These are phyloP conservation scores for Xanthia icteritia DNA, from an alignment of 2,888 invertebrate species.

Conservation along the genomic window DNA sequence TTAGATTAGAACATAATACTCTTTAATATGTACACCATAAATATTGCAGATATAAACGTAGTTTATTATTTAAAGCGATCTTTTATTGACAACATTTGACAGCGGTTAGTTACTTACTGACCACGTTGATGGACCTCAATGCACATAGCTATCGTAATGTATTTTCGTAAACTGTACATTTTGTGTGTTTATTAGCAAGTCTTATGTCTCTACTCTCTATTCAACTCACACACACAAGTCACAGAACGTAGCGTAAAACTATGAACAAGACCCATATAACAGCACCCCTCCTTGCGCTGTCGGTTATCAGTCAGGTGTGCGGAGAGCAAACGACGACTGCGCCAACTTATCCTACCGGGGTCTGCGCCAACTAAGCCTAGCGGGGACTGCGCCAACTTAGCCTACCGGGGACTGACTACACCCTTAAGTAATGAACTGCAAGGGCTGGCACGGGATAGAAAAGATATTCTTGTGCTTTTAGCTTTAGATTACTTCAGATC, in stretches of 20 bases:
- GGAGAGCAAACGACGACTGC: constrained; percentile 31
- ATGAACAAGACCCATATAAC: background rate
- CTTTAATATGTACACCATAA: no score
- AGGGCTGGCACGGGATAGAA: constrained; percentile 40
- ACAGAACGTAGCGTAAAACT: background rate
- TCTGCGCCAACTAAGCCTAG: constrained; percentile 48
- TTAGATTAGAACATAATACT: no score
- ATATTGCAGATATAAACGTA: no score
- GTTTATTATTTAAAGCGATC: no score
- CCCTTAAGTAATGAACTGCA: constrained; percentile 57
- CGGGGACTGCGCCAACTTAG: constrained; percentile 42
- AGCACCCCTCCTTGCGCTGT: constrained; percentile 16
- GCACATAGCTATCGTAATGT: background rate
- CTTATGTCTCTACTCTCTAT: background rate
- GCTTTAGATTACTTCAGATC: background rate
- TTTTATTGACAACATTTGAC: no score
- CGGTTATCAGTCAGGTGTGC: constrained; percentile 42
- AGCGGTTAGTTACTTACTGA: no score
- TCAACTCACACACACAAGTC: constrained; percentile 21
- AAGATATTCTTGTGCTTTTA: background rate
- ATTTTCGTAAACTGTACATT: background rate
- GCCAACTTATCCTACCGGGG: constrained; percentile 47
- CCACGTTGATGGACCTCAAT: no score
- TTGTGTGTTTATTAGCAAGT: no score
- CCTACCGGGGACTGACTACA: constrained; percentile 41